Percentiles rank a stretch among this genome's conserved stretches.
Conservation (phyloP, 2,888 invertebrate species). For the Lissocephala sabroskyi region DNA sequence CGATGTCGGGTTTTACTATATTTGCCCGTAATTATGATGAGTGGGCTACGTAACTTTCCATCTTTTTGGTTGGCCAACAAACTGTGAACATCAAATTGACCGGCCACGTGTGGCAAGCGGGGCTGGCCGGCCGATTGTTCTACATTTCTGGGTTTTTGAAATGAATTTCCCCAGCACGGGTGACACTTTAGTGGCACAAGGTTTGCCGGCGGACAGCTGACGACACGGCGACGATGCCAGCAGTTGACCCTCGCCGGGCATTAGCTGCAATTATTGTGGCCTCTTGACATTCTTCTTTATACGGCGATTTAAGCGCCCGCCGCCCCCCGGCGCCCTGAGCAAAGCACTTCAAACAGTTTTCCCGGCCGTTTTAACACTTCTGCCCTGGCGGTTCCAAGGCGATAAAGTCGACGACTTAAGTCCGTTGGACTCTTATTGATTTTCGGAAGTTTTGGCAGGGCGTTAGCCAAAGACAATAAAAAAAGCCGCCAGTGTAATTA, state of each 20-base stretch:
- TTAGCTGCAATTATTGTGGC: slow-evolving; percentile 63
- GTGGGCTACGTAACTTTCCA: slow-evolving; percentile 16
- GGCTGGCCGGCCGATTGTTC: no score
- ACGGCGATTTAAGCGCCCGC: slow-evolving; percentile 6
- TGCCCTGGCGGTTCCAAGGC: slow-evolving; percentile 44
- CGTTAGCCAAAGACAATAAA: slow-evolving; percentile 19
- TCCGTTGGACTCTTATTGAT: slow-evolving; percentile 41
- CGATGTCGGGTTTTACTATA: no score
- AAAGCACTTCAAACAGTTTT: neutral
- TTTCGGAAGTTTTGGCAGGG: slow-evolving; percentile 9
- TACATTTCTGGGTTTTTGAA: no score
- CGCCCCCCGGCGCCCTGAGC: neutral
- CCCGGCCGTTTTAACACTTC: slow-evolving; percentile 27
- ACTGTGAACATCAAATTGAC: slow-evolving; percentile 35
- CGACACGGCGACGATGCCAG: neutral
- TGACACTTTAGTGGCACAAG: slow-evolving; percentile 17
- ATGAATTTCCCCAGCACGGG: no score
- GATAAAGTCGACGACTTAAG: slow-evolving; percentile 21
- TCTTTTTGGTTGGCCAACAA: slow-evolving; percentile 38
- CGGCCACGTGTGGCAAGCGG: slow-evolving; percentile 26
- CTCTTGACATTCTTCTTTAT: slow-evolving; percentile 62
- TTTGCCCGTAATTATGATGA: no score
- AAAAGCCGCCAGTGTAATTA: slow-evolving; percentile 31
- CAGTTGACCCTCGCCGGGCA: slow-evolving; percentile 43
- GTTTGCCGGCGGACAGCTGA: neutral